Conservation (phyloP, 1,140 invertebrate species). For the Subanguina moxae region DNA sequence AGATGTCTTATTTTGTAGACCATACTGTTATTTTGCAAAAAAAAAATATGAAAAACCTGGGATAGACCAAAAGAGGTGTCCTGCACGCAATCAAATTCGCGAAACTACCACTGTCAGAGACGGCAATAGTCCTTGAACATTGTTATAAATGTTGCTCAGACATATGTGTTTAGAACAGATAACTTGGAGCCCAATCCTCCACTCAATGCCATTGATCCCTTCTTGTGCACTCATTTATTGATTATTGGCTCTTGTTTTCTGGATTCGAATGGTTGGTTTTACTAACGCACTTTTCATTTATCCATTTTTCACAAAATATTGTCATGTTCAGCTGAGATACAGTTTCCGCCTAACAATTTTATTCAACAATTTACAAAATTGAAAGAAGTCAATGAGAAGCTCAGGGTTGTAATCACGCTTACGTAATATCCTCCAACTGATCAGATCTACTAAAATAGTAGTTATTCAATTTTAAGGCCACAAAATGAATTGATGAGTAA, state of each 20-base stretch:
- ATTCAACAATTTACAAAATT: slow-evolving; percentile 19
- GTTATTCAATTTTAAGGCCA: slow-evolving; percentile 7
- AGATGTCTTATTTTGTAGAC: too few species aligned
- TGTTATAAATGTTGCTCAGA: too few species aligned
- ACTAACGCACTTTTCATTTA: neutral
- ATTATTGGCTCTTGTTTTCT: slow-evolving; percentile 19
- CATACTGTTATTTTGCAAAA: too few species aligned
- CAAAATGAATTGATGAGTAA: slow-evolving; percentile 26
- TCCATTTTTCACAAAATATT: too few species aligned
- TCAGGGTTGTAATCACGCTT: neutral
- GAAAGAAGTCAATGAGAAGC: slow-evolving; percentile 19
- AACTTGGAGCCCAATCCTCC: too few species aligned
- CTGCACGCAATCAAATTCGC: too few species aligned
- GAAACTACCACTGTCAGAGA: too few species aligned
- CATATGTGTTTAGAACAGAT: too few species aligned
- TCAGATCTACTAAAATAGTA: too few species aligned
- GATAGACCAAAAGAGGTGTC: too few species aligned
- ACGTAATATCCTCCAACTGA: neutral
- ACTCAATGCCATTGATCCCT: slow-evolving; percentile 20
- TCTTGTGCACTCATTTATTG: slow-evolving; percentile 34
- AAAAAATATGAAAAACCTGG: too few species aligned
- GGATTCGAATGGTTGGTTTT: slow-evolving; percentile 3
- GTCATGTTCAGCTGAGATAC: neutral
- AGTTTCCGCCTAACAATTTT: slow-evolving; percentile 3
- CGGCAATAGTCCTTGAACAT: too few species aligned